Evolutionary conservation across 2,888 invertebrate genomes (phyloP).

Genomic region (Ischnus inquisitorius): DNA sequence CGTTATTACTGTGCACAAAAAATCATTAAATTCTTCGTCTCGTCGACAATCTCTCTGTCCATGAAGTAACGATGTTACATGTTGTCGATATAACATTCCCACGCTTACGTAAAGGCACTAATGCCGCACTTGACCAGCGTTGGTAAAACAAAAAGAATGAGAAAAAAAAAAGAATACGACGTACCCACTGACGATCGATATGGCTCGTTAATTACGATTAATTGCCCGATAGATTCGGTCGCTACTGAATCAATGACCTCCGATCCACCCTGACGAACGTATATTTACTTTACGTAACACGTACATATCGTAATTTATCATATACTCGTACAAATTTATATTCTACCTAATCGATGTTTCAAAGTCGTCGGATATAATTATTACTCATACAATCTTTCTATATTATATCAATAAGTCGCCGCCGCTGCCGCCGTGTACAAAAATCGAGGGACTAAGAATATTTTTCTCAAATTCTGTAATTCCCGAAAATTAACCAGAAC

Average conservation of each 20-base stretch:
- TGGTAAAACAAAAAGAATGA: constrained; percentile 76
- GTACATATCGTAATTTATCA: constrained; percentile 8
- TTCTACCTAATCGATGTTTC: constrained; percentile 17
- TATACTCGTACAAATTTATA: constrained; percentile 23
- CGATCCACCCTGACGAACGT: constrained; percentile 55
- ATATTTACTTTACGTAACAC: constrained; percentile 37
- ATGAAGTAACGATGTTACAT: constrained; percentile 82
- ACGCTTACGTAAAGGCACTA: constrained; percentile 86
- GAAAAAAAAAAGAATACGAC: constrained; percentile 44
- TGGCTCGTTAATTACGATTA: constrained; percentile 63
- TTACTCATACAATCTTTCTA: neutral
- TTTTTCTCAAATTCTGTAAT: too few relatives aligned
- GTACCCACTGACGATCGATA: constrained; percentile 61
- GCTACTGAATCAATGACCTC: constrained; percentile 42
- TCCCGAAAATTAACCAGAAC: too few relatives aligned
- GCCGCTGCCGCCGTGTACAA: too few relatives aligned
- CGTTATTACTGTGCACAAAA: neutral
- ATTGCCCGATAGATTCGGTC: constrained; percentile 45
- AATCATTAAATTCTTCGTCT: constrained; percentile 27
- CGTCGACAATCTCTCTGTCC: constrained; percentile 79
- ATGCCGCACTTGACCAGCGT: constrained; percentile 84
- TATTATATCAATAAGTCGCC: too few relatives aligned
- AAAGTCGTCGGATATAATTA: constrained; percentile 34
- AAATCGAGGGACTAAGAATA: too few relatives aligned
- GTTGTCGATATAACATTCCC: constrained; percentile 85